Percentiles rank a stretch among this genome's conserved stretches.
phyloP scores from a whole-genome alignment of 2,113 vertebrate genomes.

The Macquaria ambigua region DNA sequence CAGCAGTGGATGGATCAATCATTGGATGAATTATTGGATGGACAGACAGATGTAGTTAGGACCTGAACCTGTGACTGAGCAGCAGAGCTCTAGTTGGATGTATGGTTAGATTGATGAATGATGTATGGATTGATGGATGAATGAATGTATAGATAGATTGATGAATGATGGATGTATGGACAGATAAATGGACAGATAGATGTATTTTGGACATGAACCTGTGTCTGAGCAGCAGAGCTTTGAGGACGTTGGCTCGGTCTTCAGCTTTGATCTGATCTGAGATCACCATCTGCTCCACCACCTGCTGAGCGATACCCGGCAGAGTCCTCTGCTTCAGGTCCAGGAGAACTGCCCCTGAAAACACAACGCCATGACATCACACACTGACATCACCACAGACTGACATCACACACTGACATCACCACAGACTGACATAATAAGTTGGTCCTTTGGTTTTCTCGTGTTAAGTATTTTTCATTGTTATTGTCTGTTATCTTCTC shows the following conservation, averaged over 20 bases:
- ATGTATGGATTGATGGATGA: not conserved
- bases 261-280: conserved; percentile 93
- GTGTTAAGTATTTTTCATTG: no score
- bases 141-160: no score
- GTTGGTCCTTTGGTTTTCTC: no score
- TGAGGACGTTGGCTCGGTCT: conserved; percentile 90
- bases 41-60: not conserved
- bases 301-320: conserved; percentile 92
- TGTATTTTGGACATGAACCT: conserved; percentile 78
- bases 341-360: conserved; percentile 90
- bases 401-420: not conserved
- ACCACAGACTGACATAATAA: no score
- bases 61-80: conserved; percentile 90
- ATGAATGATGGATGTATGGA: not conserved
- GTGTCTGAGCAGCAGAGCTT: conserved; percentile 92
- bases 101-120: not conserved
- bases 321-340: conserved; percentile 94
- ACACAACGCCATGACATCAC: conserved; percentile 14
- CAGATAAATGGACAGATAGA: not conserved
- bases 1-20: not conserved
- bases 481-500: no score
- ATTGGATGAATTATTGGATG: not conserved
- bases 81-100: conserved; percentile 81
- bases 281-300: conserved; percentile 96
- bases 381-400: not conserved